Evolutionary conservation across 2,113 vertebrate species (phyloP).

Genomic region (Callospermophilus lateralis): DNA sequence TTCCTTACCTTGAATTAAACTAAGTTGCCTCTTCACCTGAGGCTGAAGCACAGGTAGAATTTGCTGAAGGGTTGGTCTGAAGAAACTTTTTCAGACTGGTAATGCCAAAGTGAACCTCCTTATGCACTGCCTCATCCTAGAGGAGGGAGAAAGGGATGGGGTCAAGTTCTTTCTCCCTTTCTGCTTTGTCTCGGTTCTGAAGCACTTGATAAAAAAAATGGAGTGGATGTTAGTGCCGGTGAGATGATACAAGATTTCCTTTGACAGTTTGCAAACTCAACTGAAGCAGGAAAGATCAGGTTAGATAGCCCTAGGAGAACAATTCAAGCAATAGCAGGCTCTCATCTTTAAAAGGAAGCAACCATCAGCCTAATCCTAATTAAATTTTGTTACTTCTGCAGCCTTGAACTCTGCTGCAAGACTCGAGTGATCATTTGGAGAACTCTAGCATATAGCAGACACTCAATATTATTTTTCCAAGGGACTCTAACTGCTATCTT

Average conservation of each 20-base stretch:
- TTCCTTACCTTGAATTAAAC: neutral
- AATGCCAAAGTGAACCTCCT: rapidly evolving
- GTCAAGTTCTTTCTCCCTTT: neutral
- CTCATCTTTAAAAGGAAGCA: neutral
- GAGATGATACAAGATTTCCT: neutral
- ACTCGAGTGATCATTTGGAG: neutral
- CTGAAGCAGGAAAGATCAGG: neutral
- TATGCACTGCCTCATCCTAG: rapidly evolving
- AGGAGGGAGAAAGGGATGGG: neutral
- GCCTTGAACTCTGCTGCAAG: neutral
- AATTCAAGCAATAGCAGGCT: neutral
- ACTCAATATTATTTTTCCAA: neutral
- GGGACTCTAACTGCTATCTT: neutral
- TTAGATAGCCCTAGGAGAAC: neutral
- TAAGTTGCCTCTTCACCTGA: neutral
- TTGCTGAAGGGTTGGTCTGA: neutral
- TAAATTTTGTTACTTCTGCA: neutral
- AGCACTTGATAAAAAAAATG: neutral
- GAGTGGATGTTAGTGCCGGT: neutral
- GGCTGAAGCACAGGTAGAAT: neutral
- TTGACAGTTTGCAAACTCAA: neutral
- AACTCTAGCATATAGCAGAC: neutral
- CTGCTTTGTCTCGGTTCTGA: neutral
- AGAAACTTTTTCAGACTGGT: neutral
- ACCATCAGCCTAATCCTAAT: neutral